Evolutionary conservation across 2,888 invertebrate species (phyloP), one percentile per base, ranked within the genome.

Genomic region (Pseudococcus jackbeardsleyi): DNA sequence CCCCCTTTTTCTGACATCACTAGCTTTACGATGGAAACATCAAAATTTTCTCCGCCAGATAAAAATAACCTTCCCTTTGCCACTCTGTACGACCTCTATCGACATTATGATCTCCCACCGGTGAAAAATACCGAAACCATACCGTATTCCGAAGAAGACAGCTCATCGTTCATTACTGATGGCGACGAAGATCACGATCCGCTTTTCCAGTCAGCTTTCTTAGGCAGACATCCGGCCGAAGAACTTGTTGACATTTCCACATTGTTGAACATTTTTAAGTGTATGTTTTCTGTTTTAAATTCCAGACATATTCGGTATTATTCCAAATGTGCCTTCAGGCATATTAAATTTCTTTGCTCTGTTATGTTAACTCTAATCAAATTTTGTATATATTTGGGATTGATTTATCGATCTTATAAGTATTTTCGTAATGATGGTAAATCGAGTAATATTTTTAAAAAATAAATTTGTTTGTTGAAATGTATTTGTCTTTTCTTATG

Each of bases 351-450:
- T 12, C 5, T 17, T 12, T 72, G 72, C 7, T 17, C 72, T 11
- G 17, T 72, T 33, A 72, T 72, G 5, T 19, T 72, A 72, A 33
- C 15, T 3, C 33, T 72, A 7, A 72, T 72, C 72, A 72, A 72
- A 33, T 33, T 72, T 5, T 72, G 72, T 33, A 12, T 72, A 15
- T 72, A 72, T 72, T 33, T 72, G 15, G 33, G 72, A 1, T 33
- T 72, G 33, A 72, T 72, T 33, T 72, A 72, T 72, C 72, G 72
- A 33, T 72, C 72, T 33, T 72, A 72, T 5, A 72, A 72, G 33
- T 72, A 72, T 12, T 72, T 72, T 72, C 72, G 72, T 72, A 33
- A 72, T 17, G 72, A 33, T 72, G 33, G 33, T 19, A 72, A 72
- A 72, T 72, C 72, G 33, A 33, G 9, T 7, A 4, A 22, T 22